Evolutionary conservation across 2,797 vertebrate species (phyloP), one percentile per base, ranked within the genome.

Genomic region (Rhabdomys pumilio): DNA sequence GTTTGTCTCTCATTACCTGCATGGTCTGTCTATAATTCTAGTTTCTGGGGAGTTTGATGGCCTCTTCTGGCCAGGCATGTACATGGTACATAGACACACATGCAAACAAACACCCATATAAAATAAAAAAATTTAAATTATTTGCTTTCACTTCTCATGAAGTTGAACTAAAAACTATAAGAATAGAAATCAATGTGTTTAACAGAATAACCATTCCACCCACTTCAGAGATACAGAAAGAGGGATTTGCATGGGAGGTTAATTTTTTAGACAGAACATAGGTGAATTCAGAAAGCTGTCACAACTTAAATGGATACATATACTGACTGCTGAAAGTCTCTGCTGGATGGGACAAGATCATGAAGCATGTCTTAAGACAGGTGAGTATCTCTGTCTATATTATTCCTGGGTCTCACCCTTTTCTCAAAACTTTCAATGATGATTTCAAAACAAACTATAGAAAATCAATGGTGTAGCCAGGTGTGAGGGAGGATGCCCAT

Each of bases 121-220:
- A 67, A 85, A 20, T 47, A 5, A 85, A 85, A 65, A 34, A 50
- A 85, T 44, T 44, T 44, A 77, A 11, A 67, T 15, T 53, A 85
- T 85, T 85, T 85, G 83, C 83, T 85, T 55, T 57, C 8, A 72
- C 34, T 55, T 87, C 47, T 87, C 12, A 86, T 41, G 47, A 87
- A 73, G 22, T 87, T 87, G 50, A 87, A 72, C 47, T 72, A 72
- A 87, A 72, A 87, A 6, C 47, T 38, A 6, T n/a, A 72, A 53
- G 22, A 34, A 72, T 11, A 38, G 50, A 38, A 72, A 72, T 26
- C n/a, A 72, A 87, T 72, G 47, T 65, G 44, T 65, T 69, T 50
- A 87, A 72, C 47, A 55, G 9, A 87, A 87, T 38, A 72, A 72
- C 13, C 14, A 38, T 87, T 38, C 72, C 34, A 72, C 72, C 47